Evolutionary conservation across 35 echinoderm and acorn worm species (phyloP).

Genomic region (Ophioderma brevispina): DNA sequence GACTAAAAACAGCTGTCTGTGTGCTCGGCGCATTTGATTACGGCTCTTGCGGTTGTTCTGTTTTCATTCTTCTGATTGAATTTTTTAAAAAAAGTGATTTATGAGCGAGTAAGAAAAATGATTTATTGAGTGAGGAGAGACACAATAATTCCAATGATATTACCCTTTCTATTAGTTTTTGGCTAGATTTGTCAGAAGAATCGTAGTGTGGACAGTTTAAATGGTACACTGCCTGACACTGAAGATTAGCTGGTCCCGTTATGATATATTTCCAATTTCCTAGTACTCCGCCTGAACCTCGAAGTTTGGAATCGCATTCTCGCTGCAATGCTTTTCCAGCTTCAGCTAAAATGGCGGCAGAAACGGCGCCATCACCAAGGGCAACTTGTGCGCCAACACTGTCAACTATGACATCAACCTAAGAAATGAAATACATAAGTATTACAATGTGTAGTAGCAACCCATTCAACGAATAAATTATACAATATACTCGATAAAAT

Average conservation of each 20-base stretch:
- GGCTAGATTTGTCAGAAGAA: no score
- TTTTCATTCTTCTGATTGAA: no score
- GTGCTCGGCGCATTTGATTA: no score
- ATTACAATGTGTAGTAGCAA: neutral
- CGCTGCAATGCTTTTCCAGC: neutral
- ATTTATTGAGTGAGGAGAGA: no score
- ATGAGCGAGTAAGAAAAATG: no score
- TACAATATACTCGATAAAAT: no score
- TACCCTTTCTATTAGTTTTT: no score
- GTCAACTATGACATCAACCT: slow-evolving; percentile 28
- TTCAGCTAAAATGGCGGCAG: neutral
- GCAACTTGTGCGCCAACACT: neutral
- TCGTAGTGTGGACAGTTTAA: neutral
- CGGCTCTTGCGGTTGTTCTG: no score
- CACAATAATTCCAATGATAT: no score
- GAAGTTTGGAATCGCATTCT: neutral
- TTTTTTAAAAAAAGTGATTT: no score
- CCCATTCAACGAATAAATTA: no score
- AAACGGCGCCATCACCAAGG: neutral
- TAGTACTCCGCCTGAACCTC: neutral
- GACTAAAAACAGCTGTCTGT: no score
- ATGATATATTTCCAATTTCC: neutral
- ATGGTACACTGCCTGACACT: slow-evolving; percentile 10
- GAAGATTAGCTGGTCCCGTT: neutral
- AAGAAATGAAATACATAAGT: neutral